Percentiles rank a stretch among this genome's conserved stretches.
Conservation (phyloP, 2,113 vertebrate genomes). For the Megaptera novaeangliae region DNA sequence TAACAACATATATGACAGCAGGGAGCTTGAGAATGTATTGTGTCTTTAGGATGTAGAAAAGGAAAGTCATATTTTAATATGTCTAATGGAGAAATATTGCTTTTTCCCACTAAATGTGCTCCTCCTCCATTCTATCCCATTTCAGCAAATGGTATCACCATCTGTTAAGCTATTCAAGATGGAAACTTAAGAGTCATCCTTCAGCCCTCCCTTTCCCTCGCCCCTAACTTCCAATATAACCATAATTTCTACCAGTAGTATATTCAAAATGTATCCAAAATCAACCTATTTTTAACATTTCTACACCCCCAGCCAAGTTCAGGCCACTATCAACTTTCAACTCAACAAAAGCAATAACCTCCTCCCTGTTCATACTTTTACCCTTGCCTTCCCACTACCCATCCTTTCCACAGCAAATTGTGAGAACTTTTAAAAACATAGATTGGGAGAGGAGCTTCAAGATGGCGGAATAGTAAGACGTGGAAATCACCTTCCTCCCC, state of each 20-base stretch:
- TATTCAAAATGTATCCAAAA: not conserved
- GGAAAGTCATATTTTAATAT: not conserved
- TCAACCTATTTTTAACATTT: not conserved
- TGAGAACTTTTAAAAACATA: not conserved
- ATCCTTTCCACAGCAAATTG: not conserved
- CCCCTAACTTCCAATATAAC: not conserved
- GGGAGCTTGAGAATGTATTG: not conserved
- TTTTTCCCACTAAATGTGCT: not conserved
- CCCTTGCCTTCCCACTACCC: not conserved
- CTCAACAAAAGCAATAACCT: not conserved
- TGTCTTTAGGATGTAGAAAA: not conserved
- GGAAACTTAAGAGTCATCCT: not conserved
- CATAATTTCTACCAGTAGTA: not conserved
- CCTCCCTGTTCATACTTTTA: not conserved
- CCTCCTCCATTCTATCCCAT: not conserved
- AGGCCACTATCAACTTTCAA: not conserved
- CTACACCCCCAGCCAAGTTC: not conserved
- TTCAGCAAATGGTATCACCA: not conserved
- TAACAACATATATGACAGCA: not conserved
- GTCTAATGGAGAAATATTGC: not conserved
- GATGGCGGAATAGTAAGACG: no score
- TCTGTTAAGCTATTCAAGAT: not conserved
- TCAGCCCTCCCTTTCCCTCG: not conserved
- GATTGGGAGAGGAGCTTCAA: not conserved
- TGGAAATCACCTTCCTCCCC: no score